A percentile compares a stretch with the other conserved stretches of the same genome.
Conservation (phyloP, 1,140 invertebrate species). For the Rhynchophorus ferrugineus region DNA sequence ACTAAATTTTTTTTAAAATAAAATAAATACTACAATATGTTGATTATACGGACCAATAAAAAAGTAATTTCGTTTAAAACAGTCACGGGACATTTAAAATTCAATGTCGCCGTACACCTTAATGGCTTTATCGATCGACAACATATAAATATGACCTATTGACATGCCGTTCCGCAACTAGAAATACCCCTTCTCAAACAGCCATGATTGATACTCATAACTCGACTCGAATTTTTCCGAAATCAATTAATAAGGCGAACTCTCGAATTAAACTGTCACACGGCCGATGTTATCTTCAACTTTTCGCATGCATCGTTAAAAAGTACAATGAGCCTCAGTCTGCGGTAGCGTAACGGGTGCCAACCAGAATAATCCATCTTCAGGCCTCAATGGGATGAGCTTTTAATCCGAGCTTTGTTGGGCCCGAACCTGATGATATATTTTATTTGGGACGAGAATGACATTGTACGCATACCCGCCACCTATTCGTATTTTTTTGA, state of each 20-base stretch:
- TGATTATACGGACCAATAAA: no score
- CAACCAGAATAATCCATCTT: constrained; percentile 21
- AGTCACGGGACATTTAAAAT: no score
- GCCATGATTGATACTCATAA: neutral
- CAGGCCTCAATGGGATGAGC: constrained; percentile 20
- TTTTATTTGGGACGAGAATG: neutral
- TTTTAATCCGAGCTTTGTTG: constrained; percentile 21
- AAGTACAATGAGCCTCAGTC: constrained; percentile 15
- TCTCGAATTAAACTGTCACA: constrained; percentile 25
- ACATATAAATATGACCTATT: neutral
- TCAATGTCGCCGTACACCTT: neutral
- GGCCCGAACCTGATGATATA: neutral
- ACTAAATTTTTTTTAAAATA: no score
- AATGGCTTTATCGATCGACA: no score
- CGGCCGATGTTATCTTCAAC: constrained; percentile 16
- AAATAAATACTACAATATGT: no score
- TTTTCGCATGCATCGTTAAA: constrained; percentile 20
- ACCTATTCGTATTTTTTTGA: no score
- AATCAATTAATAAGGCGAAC: constrained; percentile 23
- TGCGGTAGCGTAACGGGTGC: constrained; percentile 21
- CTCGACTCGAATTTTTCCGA: constrained; percentile 1
- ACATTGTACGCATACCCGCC: no score
- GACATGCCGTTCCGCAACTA: neutral
- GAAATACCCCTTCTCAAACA: neutral
- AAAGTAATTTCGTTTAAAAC: no score